Evolutionary conservation across 2,113 vertebrate species (phyloP).

Genomic region (Xiphias gladius): DNA sequence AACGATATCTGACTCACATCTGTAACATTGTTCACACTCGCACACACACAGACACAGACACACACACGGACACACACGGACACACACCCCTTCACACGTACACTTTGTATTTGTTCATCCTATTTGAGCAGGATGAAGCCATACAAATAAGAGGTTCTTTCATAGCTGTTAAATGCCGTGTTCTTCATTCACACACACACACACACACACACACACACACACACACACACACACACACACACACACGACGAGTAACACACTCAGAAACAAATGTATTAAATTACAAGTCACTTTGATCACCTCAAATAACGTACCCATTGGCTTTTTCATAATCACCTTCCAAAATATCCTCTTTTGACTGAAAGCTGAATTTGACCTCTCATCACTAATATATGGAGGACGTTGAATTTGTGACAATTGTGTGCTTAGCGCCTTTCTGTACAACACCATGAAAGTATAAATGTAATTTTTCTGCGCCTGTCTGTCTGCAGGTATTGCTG

Average conservation of each 20-base stretch:
- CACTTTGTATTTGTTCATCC: conserved; percentile 58
- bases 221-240: background rate
- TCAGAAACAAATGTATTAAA: background rate
- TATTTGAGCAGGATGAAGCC: conserved; percentile 58
- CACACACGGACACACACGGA: background rate
- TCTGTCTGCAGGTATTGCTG: conserved; percentile 88
- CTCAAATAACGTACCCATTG: too few relatives aligned
- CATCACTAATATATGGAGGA: too few relatives aligned
- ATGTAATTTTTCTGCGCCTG: background rate
- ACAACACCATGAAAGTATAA: background rate
- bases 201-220: background rate
- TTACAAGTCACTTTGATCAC: background rate
- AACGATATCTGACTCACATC: too few relatives aligned
- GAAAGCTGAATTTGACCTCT: background rate
- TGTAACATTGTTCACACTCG: too few relatives aligned
- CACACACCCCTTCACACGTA: background rate
- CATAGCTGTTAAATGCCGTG: background rate
- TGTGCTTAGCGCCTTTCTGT: background rate
- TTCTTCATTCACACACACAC: background rate
- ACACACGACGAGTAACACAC: background rate
- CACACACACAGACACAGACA: too few relatives aligned
- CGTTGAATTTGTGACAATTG: background rate
- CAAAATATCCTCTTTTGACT: background rate
- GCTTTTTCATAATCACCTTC: background rate
- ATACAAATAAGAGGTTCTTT: background rate